Percentiles rank a stretch among this genome's conserved stretches.
Evolutionary conservation across 92 coral and sea anemone species (phyloP).

Genomic region (Metridium senile): DNA sequence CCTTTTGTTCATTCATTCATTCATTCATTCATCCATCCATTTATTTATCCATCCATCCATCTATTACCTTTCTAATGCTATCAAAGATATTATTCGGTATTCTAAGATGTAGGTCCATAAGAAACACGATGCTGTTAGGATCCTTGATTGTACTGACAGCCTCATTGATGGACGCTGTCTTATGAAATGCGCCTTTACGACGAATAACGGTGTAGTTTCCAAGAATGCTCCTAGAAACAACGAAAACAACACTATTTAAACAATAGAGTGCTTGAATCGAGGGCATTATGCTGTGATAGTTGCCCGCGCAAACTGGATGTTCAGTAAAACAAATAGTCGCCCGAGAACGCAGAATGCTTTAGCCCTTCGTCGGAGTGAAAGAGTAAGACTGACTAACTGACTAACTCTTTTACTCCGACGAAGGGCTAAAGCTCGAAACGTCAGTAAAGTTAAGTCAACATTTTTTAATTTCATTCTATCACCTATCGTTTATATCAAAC

Average conservation of each 20-base stretch:
- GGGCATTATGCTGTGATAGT: no score
- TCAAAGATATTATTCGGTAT: constrained; percentile 67
- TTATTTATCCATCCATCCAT: neutral
- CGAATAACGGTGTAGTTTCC: constrained; percentile 48
- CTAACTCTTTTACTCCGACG: no score
- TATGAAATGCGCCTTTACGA: constrained; percentile 75
- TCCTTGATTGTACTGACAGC: constrained; percentile 66
- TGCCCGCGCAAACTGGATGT: no score
- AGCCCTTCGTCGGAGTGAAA: no score
- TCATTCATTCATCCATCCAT: neutral
- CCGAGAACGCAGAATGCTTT: neutral
- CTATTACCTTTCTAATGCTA: constrained; percentile 72
- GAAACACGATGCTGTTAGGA: constrained; percentile 71
- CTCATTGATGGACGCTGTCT: constrained; percentile 78
- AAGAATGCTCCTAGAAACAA: constrained; percentile 27
- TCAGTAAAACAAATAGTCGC: no score
- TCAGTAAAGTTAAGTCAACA: no score
- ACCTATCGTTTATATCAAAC: no score
- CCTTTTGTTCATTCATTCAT: no score
- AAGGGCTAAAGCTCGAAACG: no score
- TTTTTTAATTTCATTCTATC: no score
- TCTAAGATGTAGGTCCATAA: constrained; percentile 74
- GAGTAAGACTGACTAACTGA: no score
- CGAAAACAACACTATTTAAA: neutral
- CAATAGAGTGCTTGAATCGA: no score